Evolutionary conservation across 1,140 invertebrate species (phyloP).

Genomic region (Hestina assimilis): DNA sequence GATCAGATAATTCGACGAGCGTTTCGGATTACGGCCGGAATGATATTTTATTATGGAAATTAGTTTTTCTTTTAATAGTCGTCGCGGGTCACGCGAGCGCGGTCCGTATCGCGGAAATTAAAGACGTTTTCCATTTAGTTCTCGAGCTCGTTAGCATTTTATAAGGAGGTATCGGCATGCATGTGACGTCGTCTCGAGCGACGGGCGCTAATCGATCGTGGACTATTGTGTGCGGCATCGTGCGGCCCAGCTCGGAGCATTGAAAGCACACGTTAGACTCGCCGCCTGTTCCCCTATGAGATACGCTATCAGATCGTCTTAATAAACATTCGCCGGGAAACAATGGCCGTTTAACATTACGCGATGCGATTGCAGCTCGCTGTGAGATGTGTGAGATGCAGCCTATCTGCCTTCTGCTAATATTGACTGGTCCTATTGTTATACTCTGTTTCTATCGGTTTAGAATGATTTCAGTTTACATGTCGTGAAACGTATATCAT

Average conservation of each 20-base stretch:
- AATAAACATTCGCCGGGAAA: conserved; percentile 72
- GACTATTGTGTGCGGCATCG: conserved; percentile 51
- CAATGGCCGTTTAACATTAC: conserved; percentile 70
- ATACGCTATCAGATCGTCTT: conserved; percentile 75
- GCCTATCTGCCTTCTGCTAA: conserved; percentile 29
- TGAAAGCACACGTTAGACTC: conserved; percentile 67
- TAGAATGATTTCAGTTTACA: conserved; percentile 8
- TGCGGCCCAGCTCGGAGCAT: conserved; percentile 38
- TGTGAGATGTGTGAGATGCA: conserved; percentile 39
- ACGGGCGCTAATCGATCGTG: conserved; percentile 64
- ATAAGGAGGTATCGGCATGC: conserved; percentile 35
- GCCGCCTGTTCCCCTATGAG: conserved; percentile 59
- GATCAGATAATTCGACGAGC: conserved; percentile 63
- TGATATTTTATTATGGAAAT: conserved; percentile 74
- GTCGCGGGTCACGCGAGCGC: conserved; percentile 55
- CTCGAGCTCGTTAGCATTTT: conserved; percentile 47
- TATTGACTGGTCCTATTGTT: conserved; percentile 34
- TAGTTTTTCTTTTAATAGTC: conserved; percentile 73
- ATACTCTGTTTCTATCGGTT: conserved; percentile 4
- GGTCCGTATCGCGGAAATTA: conserved; percentile 45
- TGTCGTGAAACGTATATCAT: no score
- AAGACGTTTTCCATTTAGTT: conserved; percentile 53
- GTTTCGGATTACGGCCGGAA: conserved; percentile 50
- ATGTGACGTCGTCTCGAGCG: conserved; percentile 32
- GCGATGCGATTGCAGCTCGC: conserved; percentile 45